phyloP scores from a whole-genome alignment of 2,888 invertebrate genomes.

The Thysanoteuthis rhombus region DNA sequence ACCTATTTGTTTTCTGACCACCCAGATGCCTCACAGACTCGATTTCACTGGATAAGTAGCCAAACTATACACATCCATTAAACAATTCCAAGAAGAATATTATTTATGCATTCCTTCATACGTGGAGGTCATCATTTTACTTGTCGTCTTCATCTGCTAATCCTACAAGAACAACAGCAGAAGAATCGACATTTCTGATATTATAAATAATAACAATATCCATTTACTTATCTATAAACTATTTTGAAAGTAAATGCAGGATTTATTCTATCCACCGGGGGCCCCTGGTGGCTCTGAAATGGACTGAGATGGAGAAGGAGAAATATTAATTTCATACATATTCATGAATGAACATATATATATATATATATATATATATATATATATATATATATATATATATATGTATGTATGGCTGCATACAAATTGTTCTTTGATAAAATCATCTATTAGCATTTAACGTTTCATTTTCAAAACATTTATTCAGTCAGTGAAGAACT shows the following conservation, averaged over 20 bases:
- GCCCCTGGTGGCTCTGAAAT: background rate
- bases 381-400: background rate
- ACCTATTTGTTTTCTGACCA: no score
- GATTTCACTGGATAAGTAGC: no score
- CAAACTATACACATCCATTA: no score
- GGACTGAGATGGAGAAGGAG: background rate
- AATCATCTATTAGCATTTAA: slow-evolving; percentile 12
- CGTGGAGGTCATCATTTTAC: background rate
- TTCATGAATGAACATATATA: background rate
- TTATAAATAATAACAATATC: background rate
- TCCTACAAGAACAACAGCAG: background rate
- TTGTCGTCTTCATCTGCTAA: background rate
- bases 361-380: background rate
- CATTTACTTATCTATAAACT: background rate
- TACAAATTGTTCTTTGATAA: background rate
- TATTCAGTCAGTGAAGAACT: background rate
- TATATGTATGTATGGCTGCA: background rate
- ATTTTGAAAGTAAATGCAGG: background rate
- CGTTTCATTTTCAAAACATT: background rate
- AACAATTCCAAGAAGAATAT: no score
- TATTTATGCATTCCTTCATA: no score
- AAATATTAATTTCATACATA: background rate
- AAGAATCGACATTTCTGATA: background rate
- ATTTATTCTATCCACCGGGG: background rate
- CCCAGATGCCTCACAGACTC: no score